These are phyloP conservation scores for Atherinomorus stipes DNA, from an alignment of 2,113 vertebrate species.

Conservation along the genomic window DNA sequence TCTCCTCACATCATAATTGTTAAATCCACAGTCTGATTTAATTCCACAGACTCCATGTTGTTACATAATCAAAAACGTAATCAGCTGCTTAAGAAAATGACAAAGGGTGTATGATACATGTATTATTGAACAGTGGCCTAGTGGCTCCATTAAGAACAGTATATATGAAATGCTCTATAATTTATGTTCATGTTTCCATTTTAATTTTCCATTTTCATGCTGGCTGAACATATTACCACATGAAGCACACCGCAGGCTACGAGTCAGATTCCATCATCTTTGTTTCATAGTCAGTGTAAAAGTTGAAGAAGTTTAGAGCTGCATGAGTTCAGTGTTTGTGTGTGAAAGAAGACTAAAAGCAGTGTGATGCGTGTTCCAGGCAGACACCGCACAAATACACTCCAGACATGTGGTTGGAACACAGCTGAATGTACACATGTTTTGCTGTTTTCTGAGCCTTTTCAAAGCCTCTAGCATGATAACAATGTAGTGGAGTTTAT, in stretches of 20 bases:
- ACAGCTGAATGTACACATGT: not conserved
- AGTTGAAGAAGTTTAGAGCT: slow-evolving; percentile 26
- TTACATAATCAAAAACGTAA: too few species aligned
- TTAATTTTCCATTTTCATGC: slow-evolving; percentile 4
- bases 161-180: slow-evolving; percentile 13
- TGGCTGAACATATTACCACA: not conserved
- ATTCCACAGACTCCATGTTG: too few species aligned
- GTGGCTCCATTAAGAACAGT: not conserved
- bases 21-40: too few species aligned
- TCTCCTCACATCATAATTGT: too few species aligned
- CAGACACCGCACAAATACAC: not conserved
- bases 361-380: not conserved
- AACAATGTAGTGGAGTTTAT: not conserved
- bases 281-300: not conserved
- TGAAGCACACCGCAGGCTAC: not conserved
- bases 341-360: not conserved
- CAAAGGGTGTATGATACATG: not conserved
- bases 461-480: not conserved
- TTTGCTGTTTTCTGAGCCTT: too few species aligned
- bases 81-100: too few species aligned
- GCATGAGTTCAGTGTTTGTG: slow-evolving; percentile 4
- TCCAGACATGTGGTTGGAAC: not conserved
- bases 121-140: not conserved
- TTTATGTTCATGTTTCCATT: slow-evolving; percentile 10
- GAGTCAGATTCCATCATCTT: not conserved